Base-by-base conservation (phyloP, 2,888 invertebrate genomes). In the Hesperia comma region DNA sequence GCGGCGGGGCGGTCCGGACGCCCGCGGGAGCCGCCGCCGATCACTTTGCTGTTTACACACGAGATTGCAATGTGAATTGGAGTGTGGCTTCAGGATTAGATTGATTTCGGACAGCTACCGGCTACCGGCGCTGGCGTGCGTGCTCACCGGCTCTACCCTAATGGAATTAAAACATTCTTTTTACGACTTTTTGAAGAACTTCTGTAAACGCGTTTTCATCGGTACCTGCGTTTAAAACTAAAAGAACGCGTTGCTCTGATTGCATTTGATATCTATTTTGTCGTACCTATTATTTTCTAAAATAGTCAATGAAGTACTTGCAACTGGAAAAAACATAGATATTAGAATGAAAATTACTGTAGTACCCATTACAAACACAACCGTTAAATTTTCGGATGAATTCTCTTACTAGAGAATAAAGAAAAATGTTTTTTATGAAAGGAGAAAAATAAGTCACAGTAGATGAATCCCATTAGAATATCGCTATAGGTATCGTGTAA, bases 31-130 rank as follows among this genome's bases (percentile, higher is more conserved):
- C 46, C 61, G 12, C 60, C 68, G 60, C 17, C 66, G 84, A 87
- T 87, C 85, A 85, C 83, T 85, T 84, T 79, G 80, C 81, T 87
- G 81, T 87, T 85, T 84, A 80, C 85, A 78, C 80, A 60, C 66
- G 46, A 67, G 66, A 67, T 67, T 67, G 66, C 60, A 61, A 49
- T 49, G 43, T 54, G 66, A 60, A 80, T 77, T 76, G 72, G 70
- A 67, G 74, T 68, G 78, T 75, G 75, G 79, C 66, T 67, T 79
- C 81, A 83, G 83, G 55, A 67, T 67, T 67, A 67, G 66, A 67
- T 67, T 67, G 66, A 67, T 67, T 67, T 60, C 66, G 60, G 60
- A 60, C 60, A 60, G 53, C 60, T 64, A 56, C 46, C 46, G 33
- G 12, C 17, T 17, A 14, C 15, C 21, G 15, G 14, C 60, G n/a